Conservation (phyloP, 2,113 vertebrate species). For the Mustelus asterias region DNA sequence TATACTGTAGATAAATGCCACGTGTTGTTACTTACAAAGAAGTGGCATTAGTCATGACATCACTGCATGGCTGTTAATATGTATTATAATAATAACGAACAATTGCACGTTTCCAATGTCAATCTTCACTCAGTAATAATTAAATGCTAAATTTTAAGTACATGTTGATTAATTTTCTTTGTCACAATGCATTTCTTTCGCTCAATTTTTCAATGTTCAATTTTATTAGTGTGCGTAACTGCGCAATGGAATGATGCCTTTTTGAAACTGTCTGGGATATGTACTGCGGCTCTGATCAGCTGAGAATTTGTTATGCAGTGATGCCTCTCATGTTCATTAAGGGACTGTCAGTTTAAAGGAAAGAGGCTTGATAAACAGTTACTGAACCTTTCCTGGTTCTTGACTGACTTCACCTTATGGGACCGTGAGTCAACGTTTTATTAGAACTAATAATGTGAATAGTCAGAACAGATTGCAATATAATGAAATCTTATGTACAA, state of each 20-base stretch:
- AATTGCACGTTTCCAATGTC: neutral
- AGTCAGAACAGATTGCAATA: neutral
- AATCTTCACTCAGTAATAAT: neutral
- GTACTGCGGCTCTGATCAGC: neutral
- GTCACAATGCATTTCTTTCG: neutral
- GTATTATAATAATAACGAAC: neutral
- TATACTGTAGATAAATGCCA: neutral
- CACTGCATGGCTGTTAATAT: neutral
- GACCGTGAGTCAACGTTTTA: neutral
- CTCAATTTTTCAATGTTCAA: neutral
- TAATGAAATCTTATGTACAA: neutral
- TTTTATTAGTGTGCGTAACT: neutral
- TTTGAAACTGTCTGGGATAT: neutral
- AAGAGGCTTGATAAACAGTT: neutral
- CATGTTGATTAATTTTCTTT: neutral
- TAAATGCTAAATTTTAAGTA: neutral
- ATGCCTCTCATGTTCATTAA: neutral
- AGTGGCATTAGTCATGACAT: neutral
- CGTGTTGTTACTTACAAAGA: neutral
- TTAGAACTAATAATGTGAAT: neutral
- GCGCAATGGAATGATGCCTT: neutral
- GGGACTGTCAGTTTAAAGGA: neutral
- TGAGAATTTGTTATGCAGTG: neutral
- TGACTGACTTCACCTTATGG: neutral
- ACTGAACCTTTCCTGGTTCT: neutral